Conservation (phyloP, 1,140 invertebrate genomes). For the Uloborus diversus region DNA sequence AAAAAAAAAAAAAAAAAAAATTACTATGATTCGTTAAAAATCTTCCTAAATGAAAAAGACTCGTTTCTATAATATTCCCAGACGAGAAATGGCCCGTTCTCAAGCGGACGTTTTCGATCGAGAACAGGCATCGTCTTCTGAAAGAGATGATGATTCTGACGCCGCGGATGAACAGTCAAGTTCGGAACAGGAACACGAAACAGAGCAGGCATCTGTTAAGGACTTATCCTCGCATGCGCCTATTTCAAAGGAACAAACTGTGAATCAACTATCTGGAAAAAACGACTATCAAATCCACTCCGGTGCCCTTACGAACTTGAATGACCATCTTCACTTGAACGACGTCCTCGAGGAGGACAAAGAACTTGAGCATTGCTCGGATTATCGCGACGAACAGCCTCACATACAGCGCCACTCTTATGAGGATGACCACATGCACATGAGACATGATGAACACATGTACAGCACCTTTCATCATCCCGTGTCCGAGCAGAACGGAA, state of each 20-base stretch:
- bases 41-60: neutral
- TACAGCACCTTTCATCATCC: slow-evolving; percentile 6
- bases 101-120: neutral
- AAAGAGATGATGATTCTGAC: slow-evolving; percentile 19
- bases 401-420: slow-evolving; percentile 11
- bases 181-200: neutral
- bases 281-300: neutral
- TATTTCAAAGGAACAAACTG: neutral
- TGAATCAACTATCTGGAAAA: neutral
- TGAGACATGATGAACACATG: slow-evolving; percentile 14
- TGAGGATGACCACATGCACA: neutral
- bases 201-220: neutral
- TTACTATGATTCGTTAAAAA: neutral
- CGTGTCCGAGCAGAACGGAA: neutral
- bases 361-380: neutral
- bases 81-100: slow-evolving; percentile 7
- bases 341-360: slow-evolving; percentile 5
- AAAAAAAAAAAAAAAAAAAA: neutral
- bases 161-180: neutral
- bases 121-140: neutral
- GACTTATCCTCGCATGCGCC: neutral
- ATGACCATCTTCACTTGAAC: slow-evolving; percentile 11
- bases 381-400: slow-evolving; percentile 30
- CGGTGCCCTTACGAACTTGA: neutral
- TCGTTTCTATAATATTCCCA: no score